These are phyloP conservation scores for Gymnothorax javanicus DNA, from an alignment of 2,797 vertebrate species.

Conservation along the genomic window DNA sequence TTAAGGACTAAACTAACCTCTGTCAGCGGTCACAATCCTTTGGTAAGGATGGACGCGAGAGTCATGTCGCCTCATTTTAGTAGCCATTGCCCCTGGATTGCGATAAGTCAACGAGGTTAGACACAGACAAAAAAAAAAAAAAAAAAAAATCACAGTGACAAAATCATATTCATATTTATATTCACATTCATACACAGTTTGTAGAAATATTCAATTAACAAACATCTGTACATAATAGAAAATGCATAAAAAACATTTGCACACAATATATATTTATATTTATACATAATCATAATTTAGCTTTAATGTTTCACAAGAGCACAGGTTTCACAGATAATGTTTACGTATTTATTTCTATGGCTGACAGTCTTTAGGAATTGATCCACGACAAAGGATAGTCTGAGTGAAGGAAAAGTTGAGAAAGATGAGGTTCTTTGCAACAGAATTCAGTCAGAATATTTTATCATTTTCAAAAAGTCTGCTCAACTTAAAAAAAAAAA, in stretches of 20 bases:
- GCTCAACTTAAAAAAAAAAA: no score
- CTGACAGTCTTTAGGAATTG: no score
- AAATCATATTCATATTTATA: constrained; percentile 61
- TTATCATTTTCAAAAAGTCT: not conserved
- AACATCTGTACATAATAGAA: constrained; percentile 54
- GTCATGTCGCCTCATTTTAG: constrained; percentile 99
- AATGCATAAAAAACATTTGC: constrained; percentile 61
- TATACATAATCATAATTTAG: constrained; percentile 60
- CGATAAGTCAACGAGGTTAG: constrained; percentile 97
- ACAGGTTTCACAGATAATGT: constrained; percentile 51
- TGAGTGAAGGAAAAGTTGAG: not conserved
- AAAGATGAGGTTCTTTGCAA: no score
- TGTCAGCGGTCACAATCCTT: constrained; percentile 99
- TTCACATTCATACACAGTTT: constrained; percentile 59
- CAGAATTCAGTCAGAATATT: not conserved
- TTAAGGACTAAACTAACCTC: constrained; percentile 98
- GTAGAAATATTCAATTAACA: constrained; percentile 60
- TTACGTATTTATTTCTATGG: not conserved
- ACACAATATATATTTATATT: constrained; percentile 60
- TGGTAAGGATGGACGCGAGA: constrained; percentile 99
- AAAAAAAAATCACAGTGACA: constrained; percentile 73
- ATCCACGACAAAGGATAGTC: not conserved
- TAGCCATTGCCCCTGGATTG: constrained; percentile 99
- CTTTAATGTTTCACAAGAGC: constrained; percentile 68
- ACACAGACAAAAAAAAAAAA: constrained; percentile 73